A percentile compares a stretch with the other conserved stretches of the same genome.
Conservation (phyloP, 2,113 vertebrate genomes). For the Catagonus wagneri region DNA sequence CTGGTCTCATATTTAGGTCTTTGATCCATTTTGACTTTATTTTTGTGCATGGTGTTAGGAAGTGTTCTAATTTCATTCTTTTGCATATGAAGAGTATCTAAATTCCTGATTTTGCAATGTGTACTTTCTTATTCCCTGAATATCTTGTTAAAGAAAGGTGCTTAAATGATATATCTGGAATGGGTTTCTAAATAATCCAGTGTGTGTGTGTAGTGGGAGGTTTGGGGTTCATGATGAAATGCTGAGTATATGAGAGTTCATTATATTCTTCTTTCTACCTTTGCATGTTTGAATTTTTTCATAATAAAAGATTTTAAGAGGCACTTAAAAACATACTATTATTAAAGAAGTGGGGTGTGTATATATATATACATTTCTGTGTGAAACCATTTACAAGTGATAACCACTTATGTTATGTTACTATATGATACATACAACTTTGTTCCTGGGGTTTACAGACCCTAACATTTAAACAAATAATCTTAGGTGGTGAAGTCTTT, state of each 20-base stretch:
- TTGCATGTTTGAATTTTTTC: slow-evolving; percentile 48
- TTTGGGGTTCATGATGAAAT: not conserved
- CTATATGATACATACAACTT: slow-evolving; percentile 47
- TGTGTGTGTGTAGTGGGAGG: not conserved
- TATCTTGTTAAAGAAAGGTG: not conserved
- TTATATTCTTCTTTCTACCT: slow-evolving; percentile 18
- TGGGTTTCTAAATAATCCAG: slow-evolving; percentile 4
- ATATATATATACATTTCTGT: not conserved
- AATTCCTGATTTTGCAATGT: not conserved
- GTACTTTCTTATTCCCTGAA: not conserved
- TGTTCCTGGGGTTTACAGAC: slow-evolving; percentile 36
- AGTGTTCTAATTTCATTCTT: too few relatives aligned
- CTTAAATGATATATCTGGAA: not conserved
- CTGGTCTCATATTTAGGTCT: too few relatives aligned
- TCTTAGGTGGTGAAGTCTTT: slow-evolving; percentile 56
- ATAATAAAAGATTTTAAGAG: slow-evolving; percentile 53
- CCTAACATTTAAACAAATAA: slow-evolving; percentile 62
- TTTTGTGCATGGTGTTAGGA: too few relatives aligned
- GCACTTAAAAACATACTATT: slow-evolving; percentile 46
- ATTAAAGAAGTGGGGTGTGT: slow-evolving; percentile 57
- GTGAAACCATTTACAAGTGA: slow-evolving; percentile 65
- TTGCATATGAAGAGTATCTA: not conserved
- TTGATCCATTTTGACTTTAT: too few relatives aligned
- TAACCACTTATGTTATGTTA: slow-evolving; percentile 60
- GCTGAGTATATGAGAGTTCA: not conserved